phyloP scores from a whole-genome alignment of 2,888 invertebrate genomes.

The Leucophora obtusa region DNA sequence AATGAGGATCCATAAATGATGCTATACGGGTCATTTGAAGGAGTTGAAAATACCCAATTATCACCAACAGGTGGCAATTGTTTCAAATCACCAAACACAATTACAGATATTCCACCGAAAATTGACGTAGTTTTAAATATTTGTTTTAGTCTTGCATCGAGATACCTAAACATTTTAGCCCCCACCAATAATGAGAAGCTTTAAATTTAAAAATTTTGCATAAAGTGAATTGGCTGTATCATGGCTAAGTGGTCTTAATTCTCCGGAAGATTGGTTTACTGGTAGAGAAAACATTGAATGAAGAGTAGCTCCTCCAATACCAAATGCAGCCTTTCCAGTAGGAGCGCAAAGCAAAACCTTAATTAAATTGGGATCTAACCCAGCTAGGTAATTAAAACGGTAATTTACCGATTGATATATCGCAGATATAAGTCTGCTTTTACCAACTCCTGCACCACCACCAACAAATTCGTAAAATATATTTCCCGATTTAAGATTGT shows the following conservation, averaged over 20 bases:
- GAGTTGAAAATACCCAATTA: constrained; percentile 26
- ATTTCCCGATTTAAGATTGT: no score
- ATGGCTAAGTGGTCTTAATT: constrained; percentile 41
- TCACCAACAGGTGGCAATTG: constrained; percentile 25
- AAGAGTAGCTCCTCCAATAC: constrained; percentile 33
- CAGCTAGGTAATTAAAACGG: constrained; percentile 35
- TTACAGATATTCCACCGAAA: constrained; percentile 35
- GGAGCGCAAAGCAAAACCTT: constrained; percentile 39
- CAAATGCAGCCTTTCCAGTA: constrained; percentile 44
- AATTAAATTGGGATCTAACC: constrained; percentile 13
- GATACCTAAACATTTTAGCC: constrained; percentile 29
- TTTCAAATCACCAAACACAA: constrained; percentile 22
- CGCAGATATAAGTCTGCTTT: constrained; percentile 24
- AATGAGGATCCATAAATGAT: constrained; percentile 5
- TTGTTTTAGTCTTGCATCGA: constrained; percentile 40
- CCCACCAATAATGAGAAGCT: constrained; percentile 52
- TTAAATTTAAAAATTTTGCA: constrained; percentile 33
- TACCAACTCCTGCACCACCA: constrained; percentile 55
- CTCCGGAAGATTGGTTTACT: constrained; percentile 34
- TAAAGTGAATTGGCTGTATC: constrained; percentile 31
- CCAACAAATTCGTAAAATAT: constrained; percentile 54
- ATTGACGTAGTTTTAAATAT: constrained; percentile 37
- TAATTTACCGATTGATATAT: constrained; percentile 42
- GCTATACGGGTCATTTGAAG: constrained; percentile 23
- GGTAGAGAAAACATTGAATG: constrained; percentile 46